Evolutionary conservation across 2,113 vertebrate genomes (phyloP).

Genomic region (Muntiacus reevesi): DNA sequence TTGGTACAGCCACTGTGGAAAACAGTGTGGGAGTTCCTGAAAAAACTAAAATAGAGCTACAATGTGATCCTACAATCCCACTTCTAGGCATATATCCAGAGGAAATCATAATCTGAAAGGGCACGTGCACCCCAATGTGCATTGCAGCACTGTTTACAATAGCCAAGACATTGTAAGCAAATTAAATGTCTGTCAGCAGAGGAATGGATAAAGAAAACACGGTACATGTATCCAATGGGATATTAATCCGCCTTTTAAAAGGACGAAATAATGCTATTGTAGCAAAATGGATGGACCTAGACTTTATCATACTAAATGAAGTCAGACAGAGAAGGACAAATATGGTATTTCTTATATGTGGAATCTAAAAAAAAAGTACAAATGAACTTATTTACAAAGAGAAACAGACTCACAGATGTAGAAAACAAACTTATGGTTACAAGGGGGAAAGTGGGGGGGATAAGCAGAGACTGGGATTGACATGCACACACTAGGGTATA

Average conservation of each 20-base stretch:
- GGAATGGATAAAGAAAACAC: neutral
- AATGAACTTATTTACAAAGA: neutral
- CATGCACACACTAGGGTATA: neutral
- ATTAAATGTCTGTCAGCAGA: neutral
- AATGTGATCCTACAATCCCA: too few relatives aligned
- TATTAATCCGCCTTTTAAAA: neutral
- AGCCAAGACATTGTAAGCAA: neutral
- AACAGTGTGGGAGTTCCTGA: neutral
- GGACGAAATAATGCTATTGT: neutral
- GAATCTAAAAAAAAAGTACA: neutral
- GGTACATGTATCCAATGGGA: neutral
- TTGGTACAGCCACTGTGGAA: neutral
- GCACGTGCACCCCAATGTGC: neutral
- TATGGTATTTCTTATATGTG: neutral
- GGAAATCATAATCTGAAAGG: neutral
- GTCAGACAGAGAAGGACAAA: neutral
- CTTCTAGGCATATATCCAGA: neutral
- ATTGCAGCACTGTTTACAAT: neutral
- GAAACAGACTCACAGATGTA: neutral
- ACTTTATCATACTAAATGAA: neutral
- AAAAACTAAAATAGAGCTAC: neutral
- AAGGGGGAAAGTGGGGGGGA: rapidly evolving
- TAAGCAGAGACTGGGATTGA: neutral
- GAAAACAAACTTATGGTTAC: neutral
- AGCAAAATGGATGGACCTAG: neutral